Evolutionary conservation across 1,140 invertebrate genomes (phyloP).

Genomic region (Yoshiicerus persimilis): DNA sequence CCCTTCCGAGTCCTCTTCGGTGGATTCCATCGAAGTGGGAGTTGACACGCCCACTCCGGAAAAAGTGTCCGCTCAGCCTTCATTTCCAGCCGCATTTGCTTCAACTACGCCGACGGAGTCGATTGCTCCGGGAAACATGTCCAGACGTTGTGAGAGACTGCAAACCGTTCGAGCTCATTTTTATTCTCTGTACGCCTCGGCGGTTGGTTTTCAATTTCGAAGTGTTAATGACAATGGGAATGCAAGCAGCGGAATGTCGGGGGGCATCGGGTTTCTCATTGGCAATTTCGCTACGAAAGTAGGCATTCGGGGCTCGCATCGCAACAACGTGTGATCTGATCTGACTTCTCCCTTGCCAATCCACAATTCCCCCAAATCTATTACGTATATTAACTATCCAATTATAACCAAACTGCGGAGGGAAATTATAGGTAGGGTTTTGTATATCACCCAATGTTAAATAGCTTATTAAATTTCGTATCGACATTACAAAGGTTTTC

Average conservation of each 20-base stretch:
- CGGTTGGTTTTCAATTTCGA: conserved; percentile 60
- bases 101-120: background rate
- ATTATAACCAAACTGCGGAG: background rate
- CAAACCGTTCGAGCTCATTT: conserved; percentile 60
- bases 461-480: background rate
- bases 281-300: conserved; percentile 64
- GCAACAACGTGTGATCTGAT: conserved; percentile 27
- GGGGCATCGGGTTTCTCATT: conserved; percentile 57
- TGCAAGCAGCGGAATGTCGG: background rate
- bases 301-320: conserved; percentile 54
- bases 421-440: background rate
- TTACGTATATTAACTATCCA: background rate
- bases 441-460: background rate
- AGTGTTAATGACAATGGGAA: conserved; percentile 50
- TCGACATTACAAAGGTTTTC: background rate
- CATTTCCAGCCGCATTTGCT: background rate
- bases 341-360: conserved; percentile 47
- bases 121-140: background rate
- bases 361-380: conserved; percentile 40
- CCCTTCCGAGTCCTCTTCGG: background rate
- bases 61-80: background rate
- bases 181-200: conserved; percentile 60
- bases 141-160: conserved; percentile 61
- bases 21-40: background rate
- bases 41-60: background rate